A percentile compares a stretch with the other conserved stretches of the same genome.
Conservation (phyloP, 2,888 invertebrate genomes). For the Tipula unca region DNA sequence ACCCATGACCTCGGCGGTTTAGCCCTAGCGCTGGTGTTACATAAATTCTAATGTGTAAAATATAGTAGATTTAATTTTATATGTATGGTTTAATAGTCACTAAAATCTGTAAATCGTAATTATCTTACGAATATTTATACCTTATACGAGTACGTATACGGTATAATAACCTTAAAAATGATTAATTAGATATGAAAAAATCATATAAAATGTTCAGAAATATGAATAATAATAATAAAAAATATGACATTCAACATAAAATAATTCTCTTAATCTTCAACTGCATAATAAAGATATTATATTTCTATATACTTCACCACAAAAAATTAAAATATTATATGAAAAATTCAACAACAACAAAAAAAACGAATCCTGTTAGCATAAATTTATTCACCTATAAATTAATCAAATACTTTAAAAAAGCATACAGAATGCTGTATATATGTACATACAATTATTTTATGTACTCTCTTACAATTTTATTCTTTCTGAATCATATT, state of each 20-base stretch:
- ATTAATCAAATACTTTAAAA: constrained; percentile 3
- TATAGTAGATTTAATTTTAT: too few species aligned
- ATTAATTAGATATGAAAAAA: not conserved
- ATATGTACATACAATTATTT: not conserved
- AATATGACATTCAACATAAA: not conserved
- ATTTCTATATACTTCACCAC: not conserved
- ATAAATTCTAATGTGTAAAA: too few species aligned
- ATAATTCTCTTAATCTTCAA: not conserved
- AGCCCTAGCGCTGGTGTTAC: too few species aligned
- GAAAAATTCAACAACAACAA: not conserved
- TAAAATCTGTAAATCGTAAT: not conserved
- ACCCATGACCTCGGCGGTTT: too few species aligned
- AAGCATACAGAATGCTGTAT: not conserved
- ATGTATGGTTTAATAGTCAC: not conserved
- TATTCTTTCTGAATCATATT: not conserved
- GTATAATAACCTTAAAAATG: not conserved
- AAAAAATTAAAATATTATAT: not conserved
- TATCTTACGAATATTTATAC: not conserved
- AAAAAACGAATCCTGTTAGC: not conserved
- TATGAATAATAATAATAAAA: not conserved
- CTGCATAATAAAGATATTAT: not conserved
- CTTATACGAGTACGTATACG: not conserved
- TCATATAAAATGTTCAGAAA: not conserved
- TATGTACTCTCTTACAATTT: not conserved
- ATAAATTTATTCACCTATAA: not conserved